Evolutionary conservation across 2,113 vertebrate species (phyloP), one percentile per base, ranked within the genome.

Genomic region (Tachycineta bicolor): DNA sequence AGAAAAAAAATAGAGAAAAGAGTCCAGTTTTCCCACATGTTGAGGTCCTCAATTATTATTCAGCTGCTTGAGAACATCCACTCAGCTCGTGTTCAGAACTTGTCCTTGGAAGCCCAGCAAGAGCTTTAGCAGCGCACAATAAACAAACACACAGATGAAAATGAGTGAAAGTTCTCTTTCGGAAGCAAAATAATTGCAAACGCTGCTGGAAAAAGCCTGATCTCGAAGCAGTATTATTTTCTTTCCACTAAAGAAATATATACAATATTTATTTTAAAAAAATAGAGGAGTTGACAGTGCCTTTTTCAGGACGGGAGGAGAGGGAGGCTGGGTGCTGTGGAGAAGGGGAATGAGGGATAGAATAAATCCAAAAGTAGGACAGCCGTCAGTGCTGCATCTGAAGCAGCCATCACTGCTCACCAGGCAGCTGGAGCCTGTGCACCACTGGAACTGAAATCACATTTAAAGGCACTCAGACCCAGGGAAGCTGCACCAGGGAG

Each of bases 321-420:
- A 21, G 31, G 28, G 24, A 84, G 41, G 56, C 17, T 82, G 33
- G 11, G 19, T 55, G 64, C 64, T 73, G 23, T 5, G 5, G 43
- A 68, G 77, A 71, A 78, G 22, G 41, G 33, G 77, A 39, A 1
- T 49, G 81, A 74, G 50, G 31, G 28, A 17, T 2, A 75, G 52
- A 91, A 75, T 28, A 87, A 90, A 82, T 16, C 29, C 58, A 44
- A 33, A 91, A 89, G 62, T 50, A 85, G 87, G 81, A 33, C 56
- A 89, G 56, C 9, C 62, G 58, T 67, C 64, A 50, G 21, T 29
- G 39, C 26, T 65, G 68, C 60, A 83, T 33, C 43, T 55, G 80
- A 80, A 77, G 43, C 0, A 74, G 49, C 9, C 53, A 81, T 37
- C 59, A 16, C n/a, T 2, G 10, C 93, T 63, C 80, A 65, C 34